These are phyloP conservation scores for Chrysochloris asiatica DNA, from an alignment of 2,113 vertebrate genomes.

Conservation along the genomic window DNA sequence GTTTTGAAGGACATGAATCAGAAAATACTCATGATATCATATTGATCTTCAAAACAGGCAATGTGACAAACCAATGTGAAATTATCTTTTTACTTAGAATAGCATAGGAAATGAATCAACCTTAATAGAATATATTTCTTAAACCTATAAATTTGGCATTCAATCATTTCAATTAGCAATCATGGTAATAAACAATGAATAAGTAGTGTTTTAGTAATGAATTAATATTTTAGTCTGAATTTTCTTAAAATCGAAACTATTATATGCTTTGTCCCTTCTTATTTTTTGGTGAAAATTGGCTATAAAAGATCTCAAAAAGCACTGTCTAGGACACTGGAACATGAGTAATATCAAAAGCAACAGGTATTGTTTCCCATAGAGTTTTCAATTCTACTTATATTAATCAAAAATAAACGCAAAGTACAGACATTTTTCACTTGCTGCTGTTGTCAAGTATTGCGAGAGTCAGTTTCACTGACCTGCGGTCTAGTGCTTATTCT, in stretches of 20 bases:
- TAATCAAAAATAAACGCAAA: constrained; percentile 34
- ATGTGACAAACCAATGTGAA: background rate
- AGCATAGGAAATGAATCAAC: constrained; percentile 15
- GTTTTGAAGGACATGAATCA: background rate
- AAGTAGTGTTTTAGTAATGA: background rate
- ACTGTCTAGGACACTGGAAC: background rate
- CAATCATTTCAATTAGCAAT: background rate
- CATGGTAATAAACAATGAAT: constrained; percentile 43
- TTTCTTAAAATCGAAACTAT: constrained; percentile 31
- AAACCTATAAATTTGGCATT: constrained; percentile 25
- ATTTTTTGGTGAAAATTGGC: constrained; percentile 17
- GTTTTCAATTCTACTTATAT: background rate
- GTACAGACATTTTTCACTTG: background rate
- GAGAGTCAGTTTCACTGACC: too few species aligned
- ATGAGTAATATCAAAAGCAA: background rate
- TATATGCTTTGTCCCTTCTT: background rate
- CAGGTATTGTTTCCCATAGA: background rate
- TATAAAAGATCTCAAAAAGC: constrained; percentile 20
- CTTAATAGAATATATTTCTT: constrained; percentile 15
- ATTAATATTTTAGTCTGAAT: background rate
- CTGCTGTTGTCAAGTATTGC: too few species aligned
- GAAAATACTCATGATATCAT: constrained; percentile 21
- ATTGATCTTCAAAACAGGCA: constrained; percentile 3
- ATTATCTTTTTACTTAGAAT: constrained; percentile 20
- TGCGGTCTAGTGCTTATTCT: too few species aligned